Conservation (phyloP, 2,888 invertebrate genomes). For the Amiota mariae region DNA sequence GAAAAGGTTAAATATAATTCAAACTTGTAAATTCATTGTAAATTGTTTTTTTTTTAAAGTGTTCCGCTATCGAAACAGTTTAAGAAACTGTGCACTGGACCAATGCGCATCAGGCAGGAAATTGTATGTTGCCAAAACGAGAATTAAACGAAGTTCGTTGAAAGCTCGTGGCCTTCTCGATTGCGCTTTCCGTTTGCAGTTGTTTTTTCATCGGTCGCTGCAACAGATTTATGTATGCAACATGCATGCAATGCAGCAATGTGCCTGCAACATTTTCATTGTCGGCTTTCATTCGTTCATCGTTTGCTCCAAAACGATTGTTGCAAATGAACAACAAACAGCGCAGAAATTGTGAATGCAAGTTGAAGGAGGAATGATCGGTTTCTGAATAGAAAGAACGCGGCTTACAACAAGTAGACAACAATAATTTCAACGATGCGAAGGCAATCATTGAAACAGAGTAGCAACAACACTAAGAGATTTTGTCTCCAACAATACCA, state of each 20-base stretch:
- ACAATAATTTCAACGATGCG: constrained; percentile 33
- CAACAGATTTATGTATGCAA: constrained; percentile 66
- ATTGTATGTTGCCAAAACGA: constrained; percentile 29
- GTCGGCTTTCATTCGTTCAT: constrained; percentile 20
- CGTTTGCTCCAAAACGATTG: background rate
- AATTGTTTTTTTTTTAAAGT: too few relatives aligned
- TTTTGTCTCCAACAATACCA: constrained; percentile 15
- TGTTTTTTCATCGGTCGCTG: background rate
- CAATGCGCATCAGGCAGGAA: constrained; percentile 12
- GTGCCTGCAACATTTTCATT: constrained; percentile 30
- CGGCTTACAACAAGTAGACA: constrained; percentile 25
- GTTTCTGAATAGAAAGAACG: background rate
- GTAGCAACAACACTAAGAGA: constrained; percentile 19
- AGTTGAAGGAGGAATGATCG: background rate
- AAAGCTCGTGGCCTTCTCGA: background rate
- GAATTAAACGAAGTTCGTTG: background rate
- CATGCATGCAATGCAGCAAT: constrained; percentile 45
- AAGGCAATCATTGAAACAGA: constrained; percentile 27
- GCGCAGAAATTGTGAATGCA: background rate
- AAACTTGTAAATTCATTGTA: background rate
- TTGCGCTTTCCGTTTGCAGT: background rate
- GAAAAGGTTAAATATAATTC: too few relatives aligned
- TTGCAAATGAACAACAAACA: constrained; percentile 23
- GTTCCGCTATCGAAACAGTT: too few relatives aligned
- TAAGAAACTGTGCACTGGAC: too few relatives aligned